Evolutionary conservation across 2,888 invertebrate species (phyloP), one percentile per base, ranked within the genome.

Genomic region (Seladonia tumulorum): DNA sequence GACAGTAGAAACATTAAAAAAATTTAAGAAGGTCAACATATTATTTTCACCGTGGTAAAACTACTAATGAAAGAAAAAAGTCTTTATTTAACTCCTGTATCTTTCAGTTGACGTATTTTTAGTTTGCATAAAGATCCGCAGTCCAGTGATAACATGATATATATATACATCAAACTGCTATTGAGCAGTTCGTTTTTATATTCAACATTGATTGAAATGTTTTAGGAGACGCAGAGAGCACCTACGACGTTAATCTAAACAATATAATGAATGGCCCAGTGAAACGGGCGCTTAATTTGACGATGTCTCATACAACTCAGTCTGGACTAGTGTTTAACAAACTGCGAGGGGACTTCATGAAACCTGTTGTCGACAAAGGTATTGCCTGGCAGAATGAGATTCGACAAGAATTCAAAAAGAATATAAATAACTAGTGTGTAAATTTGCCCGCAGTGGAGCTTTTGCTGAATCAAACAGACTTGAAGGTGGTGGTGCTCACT

Each of bases 261-360:
- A 18, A 35, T n/a, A 72, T 98, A 74, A 98, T 98, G 98, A 97
- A 97, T 91, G 96, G 96, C 0, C 94, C 95, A 57, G 98, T 98
- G 1, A 97, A 96, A 88, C 89, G 96, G 85, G 97, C 97, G 72
- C 95, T 98, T 0, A 95, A 95, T 2, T 96, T 98, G 76, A 71
- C 85, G 2, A 81, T 78, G 0, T 76, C 35, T 8, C 98, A 98
- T 97, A 97, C 97, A 77, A 96, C 95, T 0, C 97, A 97, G 92
- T 96, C 96, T 12, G 82, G 90, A 8, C 73, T 85, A 0, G 98
- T 98, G 0, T 98, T 98, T 92, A 89, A 93, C 42, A 94, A 95
- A 47, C 95, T 97, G 60, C 90, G 93, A 14, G 96, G 90, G 10
- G 98, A 98, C 93, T 98, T 98, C 92, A 98, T 98, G 98, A 97